These are phyloP conservation scores for Thymallus thymallus DNA, from an alignment of 2,113 vertebrate species.

Conservation along the genomic window DNA sequence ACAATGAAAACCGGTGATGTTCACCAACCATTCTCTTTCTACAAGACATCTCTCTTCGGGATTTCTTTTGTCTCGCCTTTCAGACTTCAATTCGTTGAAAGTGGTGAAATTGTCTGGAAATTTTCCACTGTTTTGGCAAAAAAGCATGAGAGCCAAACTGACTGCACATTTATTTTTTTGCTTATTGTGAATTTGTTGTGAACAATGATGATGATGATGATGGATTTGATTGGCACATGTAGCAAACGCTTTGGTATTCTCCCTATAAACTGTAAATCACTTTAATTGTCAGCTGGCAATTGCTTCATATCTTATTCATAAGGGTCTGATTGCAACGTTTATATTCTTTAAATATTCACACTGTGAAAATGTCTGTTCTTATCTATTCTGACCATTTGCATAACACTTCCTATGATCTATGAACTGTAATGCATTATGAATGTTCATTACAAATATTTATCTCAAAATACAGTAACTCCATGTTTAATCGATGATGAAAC, in stretches of 20 bases:
- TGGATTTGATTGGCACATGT: slow-evolving; percentile 35
- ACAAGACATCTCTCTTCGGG: slow-evolving; percentile 16
- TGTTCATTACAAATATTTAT: slow-evolving; percentile 29
- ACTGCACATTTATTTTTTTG: not conserved
- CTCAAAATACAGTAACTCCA: not conserved
- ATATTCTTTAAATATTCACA: slow-evolving; percentile 63
- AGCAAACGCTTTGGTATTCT: slow-evolving; percentile 49
- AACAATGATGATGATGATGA: slow-evolving; percentile 42
- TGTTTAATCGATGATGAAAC: slow-evolving; percentile 33
- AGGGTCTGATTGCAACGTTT: slow-evolving; percentile 60
- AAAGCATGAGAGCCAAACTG: not conserved
- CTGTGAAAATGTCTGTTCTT: slow-evolving; percentile 49
- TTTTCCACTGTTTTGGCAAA: too few relatives aligned
- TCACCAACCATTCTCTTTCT: slow-evolving; percentile 54
- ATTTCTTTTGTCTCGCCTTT: slow-evolving; percentile 30
- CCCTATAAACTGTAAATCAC: slow-evolving; percentile 58
- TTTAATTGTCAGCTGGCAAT: slow-evolving; percentile 59
- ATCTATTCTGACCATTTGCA: slow-evolving; percentile 5
- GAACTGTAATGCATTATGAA: slow-evolving; percentile 51
- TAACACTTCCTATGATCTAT: too few relatives aligned
- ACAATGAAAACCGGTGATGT: slow-evolving; percentile 61
- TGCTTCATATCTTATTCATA: slow-evolving; percentile 65
- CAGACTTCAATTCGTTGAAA: slow-evolving; percentile 24
- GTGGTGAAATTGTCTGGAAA: slow-evolving; percentile 15
- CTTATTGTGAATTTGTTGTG: not conserved